Conservation (phyloP, 2,888 invertebrate genomes). For the Diplolepis rosae region DNA sequence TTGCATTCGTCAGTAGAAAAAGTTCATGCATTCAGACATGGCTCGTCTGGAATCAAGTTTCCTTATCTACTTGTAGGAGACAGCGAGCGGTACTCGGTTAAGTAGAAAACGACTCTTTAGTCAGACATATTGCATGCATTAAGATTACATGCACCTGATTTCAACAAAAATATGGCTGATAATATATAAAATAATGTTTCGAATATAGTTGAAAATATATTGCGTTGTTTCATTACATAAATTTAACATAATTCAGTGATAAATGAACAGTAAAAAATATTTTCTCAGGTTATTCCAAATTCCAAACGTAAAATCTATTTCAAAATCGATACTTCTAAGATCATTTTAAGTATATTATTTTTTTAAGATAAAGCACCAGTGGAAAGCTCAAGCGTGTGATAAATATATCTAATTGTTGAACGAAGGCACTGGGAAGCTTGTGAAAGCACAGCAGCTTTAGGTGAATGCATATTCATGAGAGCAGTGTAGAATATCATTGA, state of each 20-base stretch:
- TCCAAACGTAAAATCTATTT: too few species aligned
- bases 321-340: too few species aligned
- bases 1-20: neutral
- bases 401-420: constrained; percentile 29
- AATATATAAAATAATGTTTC: too few species aligned
- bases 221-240: too few species aligned
- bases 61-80: constrained; percentile 12
- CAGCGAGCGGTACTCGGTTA: neutral
- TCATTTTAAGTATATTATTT: constrained; percentile 5
- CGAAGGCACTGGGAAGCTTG: constrained; percentile 18
- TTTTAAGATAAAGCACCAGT: constrained; percentile 3
- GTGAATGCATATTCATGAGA: constrained; percentile 44
- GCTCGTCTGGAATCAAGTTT: constrained; percentile 14
- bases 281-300: too few species aligned
- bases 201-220: too few species aligned
- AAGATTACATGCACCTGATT: too few species aligned
- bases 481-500: constrained; percentile 24
- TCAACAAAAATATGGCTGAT: too few species aligned
- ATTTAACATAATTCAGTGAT: too few species aligned
- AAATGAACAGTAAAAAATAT: too few species aligned
- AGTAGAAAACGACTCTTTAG: neutral
- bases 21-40: neutral
- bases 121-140: neutral
- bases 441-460: constrained; percentile 34
- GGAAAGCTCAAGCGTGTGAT: constrained; percentile 15